A percentile compares a stretch with the other conserved stretches of the same genome.
Evolutionary conservation across 2,888 invertebrate genomes (phyloP).

Genomic region (Thera obeliscata): DNA sequence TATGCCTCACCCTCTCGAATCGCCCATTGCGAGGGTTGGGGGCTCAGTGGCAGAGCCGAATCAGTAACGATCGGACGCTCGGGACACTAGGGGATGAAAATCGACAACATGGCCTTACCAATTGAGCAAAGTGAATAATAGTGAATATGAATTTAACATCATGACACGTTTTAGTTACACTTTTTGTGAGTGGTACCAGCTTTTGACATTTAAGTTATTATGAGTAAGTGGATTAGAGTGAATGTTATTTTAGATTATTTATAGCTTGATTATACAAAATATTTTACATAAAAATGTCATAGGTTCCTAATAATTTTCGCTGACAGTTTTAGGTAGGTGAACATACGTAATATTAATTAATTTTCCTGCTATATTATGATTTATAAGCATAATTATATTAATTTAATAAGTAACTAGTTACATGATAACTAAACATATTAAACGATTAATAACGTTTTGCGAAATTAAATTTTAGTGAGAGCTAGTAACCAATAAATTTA

Average conservation of each 20-base stretch:
- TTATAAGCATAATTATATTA: no score
- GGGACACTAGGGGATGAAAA: not conserved
- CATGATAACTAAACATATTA: not conserved
- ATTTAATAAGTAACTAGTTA: no score
- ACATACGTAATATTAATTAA: no score
- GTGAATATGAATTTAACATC: constrained; percentile 7
- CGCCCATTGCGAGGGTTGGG: constrained; percentile 39
- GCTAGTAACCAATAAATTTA: not conserved
- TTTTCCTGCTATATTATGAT: no score
- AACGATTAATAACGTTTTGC: not conserved
- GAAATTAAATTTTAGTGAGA: not conserved
- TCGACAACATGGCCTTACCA: constrained; percentile 7
- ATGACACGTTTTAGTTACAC: constrained; percentile 6
- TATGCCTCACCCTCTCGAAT: constrained; percentile 41
- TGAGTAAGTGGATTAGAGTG: not conserved
- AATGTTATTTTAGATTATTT: not conserved
- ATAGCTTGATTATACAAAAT: not conserved
- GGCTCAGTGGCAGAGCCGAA: constrained; percentile 55
- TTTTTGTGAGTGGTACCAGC: constrained; percentile 16
- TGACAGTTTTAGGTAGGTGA: no score
- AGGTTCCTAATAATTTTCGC: no score
- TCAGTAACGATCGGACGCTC: constrained; percentile 45
- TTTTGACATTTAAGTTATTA: constrained; percentile 5
- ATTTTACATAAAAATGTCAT: no score
- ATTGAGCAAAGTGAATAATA: not conserved